These are phyloP conservation scores for Fukomys damarensis DNA, from an alignment of 2,113 vertebrate species.

Conservation along the genomic window DNA sequence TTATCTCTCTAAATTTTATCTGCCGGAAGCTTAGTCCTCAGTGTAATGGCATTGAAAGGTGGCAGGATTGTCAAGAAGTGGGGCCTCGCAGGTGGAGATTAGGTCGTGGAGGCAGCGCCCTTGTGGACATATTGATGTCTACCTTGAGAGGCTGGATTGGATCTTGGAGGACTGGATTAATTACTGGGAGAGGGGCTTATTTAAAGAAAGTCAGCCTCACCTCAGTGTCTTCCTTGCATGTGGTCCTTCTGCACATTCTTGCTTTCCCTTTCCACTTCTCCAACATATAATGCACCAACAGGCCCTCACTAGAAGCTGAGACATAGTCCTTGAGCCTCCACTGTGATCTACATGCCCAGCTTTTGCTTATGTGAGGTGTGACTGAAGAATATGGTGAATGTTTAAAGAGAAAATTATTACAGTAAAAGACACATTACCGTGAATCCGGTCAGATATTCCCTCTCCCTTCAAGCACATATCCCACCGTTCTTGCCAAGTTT, in stretches of 20 bases:
- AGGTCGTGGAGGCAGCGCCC: accelerated
- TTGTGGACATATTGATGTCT: not conserved
- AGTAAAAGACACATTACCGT: not conserved
- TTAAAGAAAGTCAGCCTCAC: not conserved
- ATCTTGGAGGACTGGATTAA: not conserved
- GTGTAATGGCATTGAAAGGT: not conserved
- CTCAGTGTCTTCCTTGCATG: too few species aligned
- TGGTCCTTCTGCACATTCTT: too few species aligned
- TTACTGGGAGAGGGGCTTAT: not conserved
- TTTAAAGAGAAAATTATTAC: not conserved
- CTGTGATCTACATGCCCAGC: not conserved
- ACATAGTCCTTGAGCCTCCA: not conserved
- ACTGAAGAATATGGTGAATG: not conserved
- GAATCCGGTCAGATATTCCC: not conserved
- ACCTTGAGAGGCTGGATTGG: not conserved
- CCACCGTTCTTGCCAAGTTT: too few species aligned
- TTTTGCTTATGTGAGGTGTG: not conserved
- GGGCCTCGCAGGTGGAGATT: too few species aligned
- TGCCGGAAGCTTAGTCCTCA: not conserved
- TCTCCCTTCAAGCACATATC: not conserved
- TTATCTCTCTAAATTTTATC: not conserved
- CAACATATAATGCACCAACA: not conserved
- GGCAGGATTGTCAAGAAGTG: not conserved
- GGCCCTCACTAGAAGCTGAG: not conserved
- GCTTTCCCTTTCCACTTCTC: not conserved